Conservation (phyloP, 2,888 invertebrate genomes). For the Plemyria rubiginata region DNA sequence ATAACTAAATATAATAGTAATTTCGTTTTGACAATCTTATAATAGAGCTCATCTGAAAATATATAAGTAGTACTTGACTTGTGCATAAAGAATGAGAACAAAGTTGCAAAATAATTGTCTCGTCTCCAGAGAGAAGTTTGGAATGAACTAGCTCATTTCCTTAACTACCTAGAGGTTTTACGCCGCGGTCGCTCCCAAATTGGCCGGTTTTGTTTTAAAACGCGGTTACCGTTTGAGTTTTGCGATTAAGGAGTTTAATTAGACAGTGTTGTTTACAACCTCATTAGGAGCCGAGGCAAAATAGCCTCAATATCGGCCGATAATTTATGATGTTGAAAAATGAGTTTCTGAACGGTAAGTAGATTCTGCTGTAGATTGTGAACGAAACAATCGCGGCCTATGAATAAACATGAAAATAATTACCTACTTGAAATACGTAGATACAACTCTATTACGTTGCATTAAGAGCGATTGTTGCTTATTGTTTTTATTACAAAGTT, state of each 20-base stretch:
- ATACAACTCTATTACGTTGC: constrained; percentile 43
- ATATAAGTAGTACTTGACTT: too few species aligned
- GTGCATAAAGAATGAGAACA: too few species aligned
- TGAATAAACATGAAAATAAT: constrained; percentile 69
- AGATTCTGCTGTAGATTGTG: constrained; percentile 68
- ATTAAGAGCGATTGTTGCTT: constrained; percentile 46
- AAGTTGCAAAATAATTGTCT: too few species aligned
- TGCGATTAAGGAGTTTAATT: constrained; percentile 85
- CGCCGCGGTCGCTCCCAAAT: constrained; percentile 82
- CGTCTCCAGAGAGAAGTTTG: not conserved
- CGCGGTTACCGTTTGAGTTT: constrained; percentile 83
- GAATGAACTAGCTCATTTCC: constrained; percentile 15
- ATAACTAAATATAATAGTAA: too few species aligned
- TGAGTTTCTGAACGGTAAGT: constrained; percentile 70
- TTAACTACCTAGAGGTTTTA: constrained; percentile 51
- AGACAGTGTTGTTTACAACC: constrained; percentile 84
- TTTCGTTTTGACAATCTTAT: too few species aligned
- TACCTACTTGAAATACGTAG: constrained; percentile 41
- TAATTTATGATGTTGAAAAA: constrained; percentile 82
- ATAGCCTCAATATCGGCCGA: constrained; percentile 77
- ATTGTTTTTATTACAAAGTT: constrained; percentile 37
- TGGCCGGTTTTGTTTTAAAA: constrained; percentile 84
- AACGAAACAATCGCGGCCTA: constrained; percentile 64
- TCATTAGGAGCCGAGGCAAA: constrained; percentile 78
- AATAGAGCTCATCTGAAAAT: too few species aligned